Conservation (phyloP, 1,140 invertebrate genomes). For the Drosophila subpulchrella region DNA sequence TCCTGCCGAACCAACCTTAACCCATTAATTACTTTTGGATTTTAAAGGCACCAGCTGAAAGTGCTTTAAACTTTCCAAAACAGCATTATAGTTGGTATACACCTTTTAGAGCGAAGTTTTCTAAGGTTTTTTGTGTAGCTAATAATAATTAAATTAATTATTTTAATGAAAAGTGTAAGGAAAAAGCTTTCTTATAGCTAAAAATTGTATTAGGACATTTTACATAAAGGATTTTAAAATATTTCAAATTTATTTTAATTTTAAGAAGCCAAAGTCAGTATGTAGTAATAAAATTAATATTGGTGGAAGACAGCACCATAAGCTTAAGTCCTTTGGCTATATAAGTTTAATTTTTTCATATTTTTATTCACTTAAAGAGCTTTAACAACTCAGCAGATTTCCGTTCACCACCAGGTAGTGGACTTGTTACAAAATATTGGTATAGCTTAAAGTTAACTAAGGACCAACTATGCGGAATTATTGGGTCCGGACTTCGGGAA, state of each 20-base stretch:
- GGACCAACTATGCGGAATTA: slow-evolving; percentile 20
- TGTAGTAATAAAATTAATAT: no score
- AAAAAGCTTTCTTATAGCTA: no score
- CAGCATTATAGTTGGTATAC: slow-evolving; percentile 10
- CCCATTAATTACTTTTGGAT: slow-evolving; percentile 22
- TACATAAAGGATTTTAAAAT: no score
- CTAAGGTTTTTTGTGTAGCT: neutral
- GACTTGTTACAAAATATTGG: slow-evolving; percentile 5
- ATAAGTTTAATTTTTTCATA: no score
- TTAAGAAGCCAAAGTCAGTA: no score
- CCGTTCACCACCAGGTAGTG: no score
- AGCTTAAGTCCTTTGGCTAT: no score
- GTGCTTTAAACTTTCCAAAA: neutral
- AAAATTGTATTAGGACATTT: no score
- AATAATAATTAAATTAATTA: neutral
- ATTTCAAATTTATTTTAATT: no score
- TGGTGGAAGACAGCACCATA: no score
- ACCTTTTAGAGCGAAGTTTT: neutral
- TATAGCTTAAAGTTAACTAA: slow-evolving; percentile 10
- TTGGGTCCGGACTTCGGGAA: slow-evolving; percentile 1
- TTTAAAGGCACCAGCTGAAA: slow-evolving; percentile 11
- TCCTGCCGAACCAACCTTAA: slow-evolving; percentile 3
- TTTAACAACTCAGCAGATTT: neutral
- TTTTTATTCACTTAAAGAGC: neutral
- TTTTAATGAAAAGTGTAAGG: neutral